Evolutionary conservation across 2,113 vertebrate genomes (phyloP), one percentile per base, ranked within the genome.

Genomic region (Machaerirhynchus nigripectus): DNA sequence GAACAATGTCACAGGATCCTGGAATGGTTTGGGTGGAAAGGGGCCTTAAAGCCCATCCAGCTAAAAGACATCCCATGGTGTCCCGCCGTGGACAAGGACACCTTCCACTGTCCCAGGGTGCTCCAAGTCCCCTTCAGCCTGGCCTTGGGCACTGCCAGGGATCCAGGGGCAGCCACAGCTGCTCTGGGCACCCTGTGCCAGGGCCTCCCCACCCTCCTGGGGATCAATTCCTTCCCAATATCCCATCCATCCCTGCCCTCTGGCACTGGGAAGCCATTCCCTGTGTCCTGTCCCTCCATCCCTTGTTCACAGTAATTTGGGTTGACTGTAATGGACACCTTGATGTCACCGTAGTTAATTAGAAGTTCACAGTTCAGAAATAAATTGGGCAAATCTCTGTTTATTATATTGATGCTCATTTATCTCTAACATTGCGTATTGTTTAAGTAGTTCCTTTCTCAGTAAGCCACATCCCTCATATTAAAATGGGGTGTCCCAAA

Each of bases 361-460:
- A 67, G 37, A 55, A 75, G 33, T 61, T 5, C 6, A 3, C 6
- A 22, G 35, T 42, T 68, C 12, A 35, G 8, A 40, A 59, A 12
- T 31, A 33, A 80, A 13, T 15, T 3, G 28, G 21, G 8, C 8
- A 21, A 1, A 23, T 77, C 5, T 6, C 13, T 63, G 47, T 26
- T 26, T 15, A 2, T 19, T 26, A 0, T 8, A 4, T 50, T 15
- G 18, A 21, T 20, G 39, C 30, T 69, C 8, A 0, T 46, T 13
- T 11, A 13, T 49, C 30, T 71, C 16, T 17, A 5, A 2, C 16
- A 4, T 0, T 40, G 5, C 6, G 9, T 4, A 3, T 15, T 65
- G 42, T 42, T 77, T 24, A 11, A 24, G 26, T 57, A 15, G 15
- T 35, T 76, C 39, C 33, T 40, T 49, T 55, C 42, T 39, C 35